Evolutionary conservation across 1,140 invertebrate species (phyloP).

Genomic region (Zaprionus kolodkinae): DNA sequence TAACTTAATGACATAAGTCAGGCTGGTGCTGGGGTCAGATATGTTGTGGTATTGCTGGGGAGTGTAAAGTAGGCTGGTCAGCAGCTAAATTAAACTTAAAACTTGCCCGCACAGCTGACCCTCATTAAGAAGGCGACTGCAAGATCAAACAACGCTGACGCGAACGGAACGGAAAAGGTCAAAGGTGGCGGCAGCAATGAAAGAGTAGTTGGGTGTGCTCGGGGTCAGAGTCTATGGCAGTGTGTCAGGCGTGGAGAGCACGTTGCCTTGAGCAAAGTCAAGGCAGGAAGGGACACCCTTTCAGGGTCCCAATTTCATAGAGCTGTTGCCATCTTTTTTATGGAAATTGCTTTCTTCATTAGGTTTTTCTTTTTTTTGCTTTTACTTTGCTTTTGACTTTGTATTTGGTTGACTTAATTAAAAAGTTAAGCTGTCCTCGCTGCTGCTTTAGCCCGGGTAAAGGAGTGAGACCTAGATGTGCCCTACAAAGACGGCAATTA

Average conservation of each 20-base stretch:
- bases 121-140: constrained; percentile 61
- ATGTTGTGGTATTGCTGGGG: constrained; percentile 11
- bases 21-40: not conserved
- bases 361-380: constrained; percentile 52
- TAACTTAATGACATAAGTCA: constrained; percentile 77
- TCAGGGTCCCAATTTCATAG: constrained; percentile 13
- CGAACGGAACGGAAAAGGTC: constrained; percentile 54
- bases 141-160: constrained; percentile 21
- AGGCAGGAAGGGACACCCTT: not conserved
- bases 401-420: constrained; percentile 77
- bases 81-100: constrained; percentile 71
- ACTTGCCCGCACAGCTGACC: constrained; percentile 54
- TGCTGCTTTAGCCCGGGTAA: constrained; percentile 20
- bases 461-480: not conserved
- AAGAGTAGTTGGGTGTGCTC: constrained; percentile 15
- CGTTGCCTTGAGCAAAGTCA: constrained; percentile 27
- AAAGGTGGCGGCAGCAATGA: constrained; percentile 38
- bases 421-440: constrained; percentile 64
- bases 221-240: not conserved
- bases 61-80: constrained; percentile 79
- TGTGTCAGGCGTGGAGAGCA: constrained; percentile 42
- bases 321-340: constrained; percentile 59
- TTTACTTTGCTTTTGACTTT: constrained; percentile 16
- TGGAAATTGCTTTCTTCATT: constrained; percentile 81
- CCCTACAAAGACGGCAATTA: too few species aligned